A percentile compares a stretch with the other conserved stretches of the same genome.
Evolutionary conservation across 2,797 vertebrate genomes (phyloP).

Genomic region (Platyrinchus mystaceus): DNA sequence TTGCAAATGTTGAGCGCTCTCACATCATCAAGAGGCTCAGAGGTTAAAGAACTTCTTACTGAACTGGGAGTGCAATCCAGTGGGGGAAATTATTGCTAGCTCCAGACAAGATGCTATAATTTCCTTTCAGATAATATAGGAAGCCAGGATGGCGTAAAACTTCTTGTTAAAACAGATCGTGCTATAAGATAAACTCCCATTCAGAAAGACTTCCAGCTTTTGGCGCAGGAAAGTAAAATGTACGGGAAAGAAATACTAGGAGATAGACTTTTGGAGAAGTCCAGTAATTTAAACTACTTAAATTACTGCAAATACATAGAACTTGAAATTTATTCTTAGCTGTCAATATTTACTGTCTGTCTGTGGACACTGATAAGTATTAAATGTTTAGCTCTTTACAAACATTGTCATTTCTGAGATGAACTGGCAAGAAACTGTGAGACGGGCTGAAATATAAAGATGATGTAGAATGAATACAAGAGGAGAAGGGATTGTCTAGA

Average conservation of each 20-base stretch:
- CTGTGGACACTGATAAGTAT: background rate
- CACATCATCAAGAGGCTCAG: constrained; percentile 29
- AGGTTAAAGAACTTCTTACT: constrained; percentile 46
- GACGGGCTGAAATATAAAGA: background rate
- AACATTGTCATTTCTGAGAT: background rate
- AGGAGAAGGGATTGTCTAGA: background rate
- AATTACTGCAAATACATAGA: background rate
- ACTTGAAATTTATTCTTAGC: background rate
- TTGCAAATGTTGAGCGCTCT: background rate
- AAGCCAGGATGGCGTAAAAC: background rate
- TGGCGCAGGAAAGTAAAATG: background rate
- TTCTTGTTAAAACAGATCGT: background rate
- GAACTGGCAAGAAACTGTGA: background rate
- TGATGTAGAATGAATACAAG: background rate
- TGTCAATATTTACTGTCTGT: background rate
- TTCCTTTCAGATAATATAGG: constrained; percentile 26
- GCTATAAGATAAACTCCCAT: background rate
- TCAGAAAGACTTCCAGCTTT: background rate
- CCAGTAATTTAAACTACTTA: background rate
- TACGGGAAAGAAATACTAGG: background rate
- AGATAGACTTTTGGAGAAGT: background rate
- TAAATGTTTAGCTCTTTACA: background rate
- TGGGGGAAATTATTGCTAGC: background rate
- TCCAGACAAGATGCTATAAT: background rate
- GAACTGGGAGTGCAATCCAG: background rate